Conservation (phyloP, 2,797 vertebrate species). For the Neopelma chrysocephalum region DNA sequence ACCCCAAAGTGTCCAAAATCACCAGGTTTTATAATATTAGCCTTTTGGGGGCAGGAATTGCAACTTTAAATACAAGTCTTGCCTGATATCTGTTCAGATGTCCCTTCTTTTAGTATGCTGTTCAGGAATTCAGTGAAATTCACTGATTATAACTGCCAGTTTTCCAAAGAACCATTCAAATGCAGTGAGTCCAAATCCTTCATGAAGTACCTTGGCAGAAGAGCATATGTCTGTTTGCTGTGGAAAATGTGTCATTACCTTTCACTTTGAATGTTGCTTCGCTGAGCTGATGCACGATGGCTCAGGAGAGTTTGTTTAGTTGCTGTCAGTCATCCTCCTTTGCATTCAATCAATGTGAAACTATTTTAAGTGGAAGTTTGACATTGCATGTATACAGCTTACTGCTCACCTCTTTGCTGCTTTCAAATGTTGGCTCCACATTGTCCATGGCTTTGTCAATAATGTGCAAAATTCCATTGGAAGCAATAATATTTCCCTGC, state of each 20-base stretch:
- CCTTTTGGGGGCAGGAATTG: accelerated
- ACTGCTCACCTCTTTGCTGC: conserved; percentile 79
- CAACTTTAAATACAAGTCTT: not conserved
- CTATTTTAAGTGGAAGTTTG: not conserved
- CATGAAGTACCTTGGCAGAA: not conserved
- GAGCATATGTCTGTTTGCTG: not conserved
- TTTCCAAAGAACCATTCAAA: not conserved
- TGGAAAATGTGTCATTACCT: not conserved
- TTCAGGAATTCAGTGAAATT: not conserved
- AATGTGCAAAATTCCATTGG: conserved; percentile 91
- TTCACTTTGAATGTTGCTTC: not conserved
- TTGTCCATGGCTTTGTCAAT: conserved; percentile 87
- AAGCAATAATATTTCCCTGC: conserved; percentile 83
- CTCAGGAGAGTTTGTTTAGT: not conserved
- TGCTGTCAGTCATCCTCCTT: not conserved
- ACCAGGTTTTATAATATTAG: not conserved
- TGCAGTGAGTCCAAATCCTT: not conserved
- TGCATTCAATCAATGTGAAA: not conserved
- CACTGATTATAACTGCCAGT: not conserved
- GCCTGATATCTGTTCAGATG: not conserved
- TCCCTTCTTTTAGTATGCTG: not conserved
- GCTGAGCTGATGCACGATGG: not conserved
- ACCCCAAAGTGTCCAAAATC: not conserved
- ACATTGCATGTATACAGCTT: not conserved
- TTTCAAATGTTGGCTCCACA: conserved; percentile 77